Base-by-base conservation (phyloP, 2,888 invertebrate genomes). In the Panopea generosa region DNA sequence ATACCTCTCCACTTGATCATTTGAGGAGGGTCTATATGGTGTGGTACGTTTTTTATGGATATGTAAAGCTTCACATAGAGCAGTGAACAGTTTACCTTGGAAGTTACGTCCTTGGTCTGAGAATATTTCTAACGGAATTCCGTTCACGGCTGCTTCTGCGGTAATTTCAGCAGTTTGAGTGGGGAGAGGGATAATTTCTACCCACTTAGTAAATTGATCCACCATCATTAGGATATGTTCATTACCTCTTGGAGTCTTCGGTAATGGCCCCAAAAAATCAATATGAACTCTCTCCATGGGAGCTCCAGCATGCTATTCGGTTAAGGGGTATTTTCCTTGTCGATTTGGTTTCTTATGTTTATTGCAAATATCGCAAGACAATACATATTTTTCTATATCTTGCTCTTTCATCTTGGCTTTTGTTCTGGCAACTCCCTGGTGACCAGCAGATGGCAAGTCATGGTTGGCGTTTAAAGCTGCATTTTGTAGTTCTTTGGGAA, bases 291-390 rank as follows among this genome's bases (percentile, higher is more conserved):
- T 49, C 22, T 70, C 68, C 68, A 67, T 68, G 2, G 68, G 66
- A 20, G 27, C 16, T 95, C 96, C 87, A 97, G 98, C 93, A 96
- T 97, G 27, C 96, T 96, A 90, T 98, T 98, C 40, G 2, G 33
- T 29, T 2, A 69, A 2, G 3, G 68, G 52, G 20, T 16, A 18
- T 45, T 33, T 60, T 1, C 22, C 49, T 1, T 68, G n/a, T 3
- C 26, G 26, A 1, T 18, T 16, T 4, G 47, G 18, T 43, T 59
- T 65, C 22, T 65, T 72, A 24, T 38, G 33, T 14, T 20, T 22
- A 40, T 55, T 73, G 40, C 73, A 73, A 0, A 47, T 18, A 3
- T 29, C 45, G 29, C 66, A 72, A n/a, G 53, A 20, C 18, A 6
- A 1, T 2, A 71, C 65, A 57, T 45, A 71, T 1, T 16, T 7